phyloP scores from a whole-genome alignment of 2,797 vertebrate genomes.

The Tragelaphus eurycerus region DNA sequence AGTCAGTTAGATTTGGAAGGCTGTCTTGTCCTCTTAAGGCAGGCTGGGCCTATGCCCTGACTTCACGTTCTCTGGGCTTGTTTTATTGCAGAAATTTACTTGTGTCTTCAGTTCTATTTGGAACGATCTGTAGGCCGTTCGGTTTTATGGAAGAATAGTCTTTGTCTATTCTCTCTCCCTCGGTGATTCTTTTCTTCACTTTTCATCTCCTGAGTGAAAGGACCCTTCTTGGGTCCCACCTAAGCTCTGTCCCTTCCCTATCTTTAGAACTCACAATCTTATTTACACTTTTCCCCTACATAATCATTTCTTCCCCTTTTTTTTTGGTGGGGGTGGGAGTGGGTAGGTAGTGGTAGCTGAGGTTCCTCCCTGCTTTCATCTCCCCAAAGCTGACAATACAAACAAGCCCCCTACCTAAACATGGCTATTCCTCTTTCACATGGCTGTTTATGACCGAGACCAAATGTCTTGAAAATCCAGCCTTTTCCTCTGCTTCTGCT shows the following conservation, averaged over 20 bases:
- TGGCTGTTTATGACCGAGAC: neutral
- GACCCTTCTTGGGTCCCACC: neutral
- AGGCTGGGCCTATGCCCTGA: neutral
- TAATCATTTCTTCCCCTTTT: neutral
- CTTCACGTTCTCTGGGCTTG: neutral
- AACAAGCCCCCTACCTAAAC: neutral
- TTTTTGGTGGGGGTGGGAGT: rapidly evolving
- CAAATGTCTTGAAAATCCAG: neutral
- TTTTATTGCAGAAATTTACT: neutral
- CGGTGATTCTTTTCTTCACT: neutral
- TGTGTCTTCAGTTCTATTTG: neutral
- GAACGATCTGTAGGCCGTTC: neutral
- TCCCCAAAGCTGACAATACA: neutral
- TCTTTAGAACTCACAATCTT: neutral
- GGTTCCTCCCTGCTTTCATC: neutral
- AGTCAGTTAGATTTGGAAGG: neutral
- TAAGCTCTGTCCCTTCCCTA: neutral
- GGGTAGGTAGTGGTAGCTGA: neutral
- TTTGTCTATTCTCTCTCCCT: neutral
- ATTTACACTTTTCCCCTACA: neutral
- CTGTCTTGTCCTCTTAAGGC: neutral
- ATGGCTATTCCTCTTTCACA: neutral
- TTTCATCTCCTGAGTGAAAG: neutral
- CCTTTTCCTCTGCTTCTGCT: neutral
- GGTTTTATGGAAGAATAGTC: neutral